Evolutionary conservation across 92 coral and sea anemone species (phyloP).

Genomic region (Meandrina meandrites): DNA sequence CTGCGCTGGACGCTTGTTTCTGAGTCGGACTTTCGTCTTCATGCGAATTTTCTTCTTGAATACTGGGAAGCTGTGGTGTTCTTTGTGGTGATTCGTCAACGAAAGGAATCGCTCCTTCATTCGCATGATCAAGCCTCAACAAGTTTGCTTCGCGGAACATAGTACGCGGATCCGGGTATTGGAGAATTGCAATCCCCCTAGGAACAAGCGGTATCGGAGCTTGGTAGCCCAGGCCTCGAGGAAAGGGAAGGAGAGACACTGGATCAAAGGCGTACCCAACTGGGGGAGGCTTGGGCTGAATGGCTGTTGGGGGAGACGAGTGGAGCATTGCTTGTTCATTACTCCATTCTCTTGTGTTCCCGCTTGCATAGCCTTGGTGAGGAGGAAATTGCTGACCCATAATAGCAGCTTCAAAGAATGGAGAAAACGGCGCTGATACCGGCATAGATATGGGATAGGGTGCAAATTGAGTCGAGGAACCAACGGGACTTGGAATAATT

Average conservation of each 20-base stretch:
- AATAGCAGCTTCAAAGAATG: conserved; percentile 10
- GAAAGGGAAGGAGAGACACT: neutral
- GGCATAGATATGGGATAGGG: neutral
- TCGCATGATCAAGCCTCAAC: conserved; percentile 10
- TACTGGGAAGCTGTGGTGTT: neutral
- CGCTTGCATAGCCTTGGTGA: neutral
- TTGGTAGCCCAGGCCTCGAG: neutral
- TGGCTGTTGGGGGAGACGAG: neutral
- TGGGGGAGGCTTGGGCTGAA: conserved; percentile 16
- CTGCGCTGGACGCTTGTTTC: neutral
- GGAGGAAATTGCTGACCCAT: conserved; percentile 20
- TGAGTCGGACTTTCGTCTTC: neutral
- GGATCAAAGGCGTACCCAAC: conserved; percentile 1
- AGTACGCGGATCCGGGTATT: conserved; percentile 62
- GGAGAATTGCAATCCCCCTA: conserved; percentile 1
- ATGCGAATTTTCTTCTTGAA: neutral
- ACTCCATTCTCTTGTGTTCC: neutral
- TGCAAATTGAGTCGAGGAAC: neutral
- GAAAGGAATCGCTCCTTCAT: neutral
- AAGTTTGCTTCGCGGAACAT: conserved; percentile 79
- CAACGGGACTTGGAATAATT: neutral
- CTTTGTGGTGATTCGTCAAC: neutral
- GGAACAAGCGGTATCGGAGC: conserved; percentile 24
- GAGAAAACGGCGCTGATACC: neutral
- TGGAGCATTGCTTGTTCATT: neutral